These are phyloP conservation scores for Mantis religiosa DNA, from an alignment of 2,888 invertebrate genomes.

Conservation along the genomic window DNA sequence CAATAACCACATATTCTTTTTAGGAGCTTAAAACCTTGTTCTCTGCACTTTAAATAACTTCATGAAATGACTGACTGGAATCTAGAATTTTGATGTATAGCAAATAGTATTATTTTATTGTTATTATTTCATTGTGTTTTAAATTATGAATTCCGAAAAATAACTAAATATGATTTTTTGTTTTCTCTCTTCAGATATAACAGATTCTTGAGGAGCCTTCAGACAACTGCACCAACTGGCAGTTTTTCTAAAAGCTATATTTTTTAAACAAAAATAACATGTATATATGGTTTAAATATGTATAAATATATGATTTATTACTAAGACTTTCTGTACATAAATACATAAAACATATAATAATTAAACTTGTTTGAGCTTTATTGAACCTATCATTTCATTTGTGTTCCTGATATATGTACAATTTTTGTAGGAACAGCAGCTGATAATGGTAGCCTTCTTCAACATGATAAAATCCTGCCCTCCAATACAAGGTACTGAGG, in stretches of 20 bases:
- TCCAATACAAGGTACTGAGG: too few relatives aligned
- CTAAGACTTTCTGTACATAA: not conserved
- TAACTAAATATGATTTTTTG: not conserved
- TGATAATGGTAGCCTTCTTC: too few relatives aligned
- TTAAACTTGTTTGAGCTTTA: not conserved
- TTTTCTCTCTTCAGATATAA: not conserved
- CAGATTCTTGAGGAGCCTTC: not conserved
- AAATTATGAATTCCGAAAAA: not conserved
- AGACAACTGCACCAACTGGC: not conserved
- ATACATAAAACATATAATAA: not conserved
- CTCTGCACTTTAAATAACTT: not conserved
- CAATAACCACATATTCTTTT: too few relatives aligned
- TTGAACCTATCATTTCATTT: not conserved
- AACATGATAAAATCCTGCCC: too few relatives aligned
- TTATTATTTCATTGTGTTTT: not conserved
- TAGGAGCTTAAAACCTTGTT: too few relatives aligned
- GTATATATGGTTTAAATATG: conserved; percentile 5
- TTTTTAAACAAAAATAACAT: conserved; percentile 10
- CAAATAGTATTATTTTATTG: not conserved
- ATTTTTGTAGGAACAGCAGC: not conserved
- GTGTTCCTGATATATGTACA: not conserved
- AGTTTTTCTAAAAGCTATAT: not conserved
- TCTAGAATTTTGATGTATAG: not conserved
- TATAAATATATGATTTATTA: conserved; percentile 6
- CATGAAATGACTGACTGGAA: not conserved